Percentiles rank a stretch among this genome's conserved stretches.
phyloP scores from a whole-genome alignment of 1,140 invertebrate species.

The Megalopta genalis region DNA sequence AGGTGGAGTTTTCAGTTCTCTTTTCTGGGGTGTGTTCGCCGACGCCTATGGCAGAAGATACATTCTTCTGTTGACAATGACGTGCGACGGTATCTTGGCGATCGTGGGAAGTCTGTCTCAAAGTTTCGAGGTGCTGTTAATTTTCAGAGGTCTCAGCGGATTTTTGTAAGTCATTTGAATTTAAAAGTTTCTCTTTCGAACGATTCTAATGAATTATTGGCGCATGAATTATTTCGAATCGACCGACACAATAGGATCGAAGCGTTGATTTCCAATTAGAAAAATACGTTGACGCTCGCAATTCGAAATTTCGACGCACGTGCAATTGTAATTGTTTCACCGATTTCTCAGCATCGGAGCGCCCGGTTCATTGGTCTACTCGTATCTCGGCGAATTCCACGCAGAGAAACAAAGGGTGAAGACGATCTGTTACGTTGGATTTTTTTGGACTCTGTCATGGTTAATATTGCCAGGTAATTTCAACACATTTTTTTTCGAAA shows the following conservation, averaged over 20 bases:
- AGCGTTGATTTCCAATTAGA: too few relatives aligned
- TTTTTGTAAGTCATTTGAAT: slow-evolving; percentile 79
- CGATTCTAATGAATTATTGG: too few relatives aligned
- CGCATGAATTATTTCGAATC: too few relatives aligned
- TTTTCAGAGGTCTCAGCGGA: slow-evolving; percentile 81
- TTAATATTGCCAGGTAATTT: slow-evolving; percentile 82
- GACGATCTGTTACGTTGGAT: slow-evolving; percentile 82
- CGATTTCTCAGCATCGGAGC: slow-evolving; percentile 78
- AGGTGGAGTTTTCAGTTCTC: slow-evolving; percentile 82
- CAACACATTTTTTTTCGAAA: too few relatives aligned
- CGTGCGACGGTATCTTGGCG: slow-evolving; percentile 82
- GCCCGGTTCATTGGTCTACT: slow-evolving; percentile 83
- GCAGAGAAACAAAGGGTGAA: slow-evolving; percentile 80
- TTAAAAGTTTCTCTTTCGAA: too few relatives aligned
- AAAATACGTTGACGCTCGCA: too few relatives aligned
- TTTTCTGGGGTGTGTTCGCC: slow-evolving; percentile 85
- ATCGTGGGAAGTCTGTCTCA: slow-evolving; percentile 79
- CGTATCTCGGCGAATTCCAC: slow-evolving; percentile 84
- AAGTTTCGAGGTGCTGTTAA: slow-evolving; percentile 78
- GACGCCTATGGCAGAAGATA: slow-evolving; percentile 84
- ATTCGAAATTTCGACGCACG: too few relatives aligned
- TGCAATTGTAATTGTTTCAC: too few relatives aligned
- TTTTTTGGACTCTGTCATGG: slow-evolving; percentile 84
- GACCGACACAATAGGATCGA: too few relatives aligned
- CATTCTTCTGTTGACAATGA: slow-evolving; percentile 82